Evolutionary conservation across 2,888 invertebrate genomes (phyloP).

Genomic region (Yponomeuta malinellus): DNA sequence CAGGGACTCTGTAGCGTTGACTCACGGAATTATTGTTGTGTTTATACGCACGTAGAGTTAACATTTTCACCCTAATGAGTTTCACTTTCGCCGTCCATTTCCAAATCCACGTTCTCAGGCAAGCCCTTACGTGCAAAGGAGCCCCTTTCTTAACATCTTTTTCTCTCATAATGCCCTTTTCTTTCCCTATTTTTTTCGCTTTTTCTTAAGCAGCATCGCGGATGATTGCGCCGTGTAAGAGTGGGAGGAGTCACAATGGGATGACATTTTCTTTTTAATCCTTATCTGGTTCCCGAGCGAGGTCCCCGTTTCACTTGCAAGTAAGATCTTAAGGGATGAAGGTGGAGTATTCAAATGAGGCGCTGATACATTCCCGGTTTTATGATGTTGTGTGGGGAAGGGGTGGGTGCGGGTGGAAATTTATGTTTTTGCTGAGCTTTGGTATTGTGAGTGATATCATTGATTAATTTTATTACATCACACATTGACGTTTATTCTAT

Average conservation of each 20-base stretch:
- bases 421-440: neutral
- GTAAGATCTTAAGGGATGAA: constrained; percentile 28
- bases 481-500: no score
- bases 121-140: constrained; percentile 23
- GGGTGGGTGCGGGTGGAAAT: neutral
- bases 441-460: neutral
- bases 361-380: constrained; percentile 29
- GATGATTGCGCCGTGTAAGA: constrained; percentile 26
- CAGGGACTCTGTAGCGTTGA: no score
- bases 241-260: constrained; percentile 44
- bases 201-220: constrained; percentile 15
- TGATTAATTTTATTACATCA: constrained; percentile 8
- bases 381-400: neutral
- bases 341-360: constrained; percentile 49
- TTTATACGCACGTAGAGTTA: neutral
- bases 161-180: constrained; percentile 37
- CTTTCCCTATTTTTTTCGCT: constrained; percentile 21
- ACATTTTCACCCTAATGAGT: constrained; percentile 4
- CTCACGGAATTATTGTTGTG: neutral
- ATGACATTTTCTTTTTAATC: constrained; percentile 60
- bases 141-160: constrained; percentile 34
- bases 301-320: constrained; percentile 28
- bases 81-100: constrained; percentile 11
- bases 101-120: constrained; percentile 6
- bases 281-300: constrained; percentile 36